Percentiles rank a stretch among this genome's conserved stretches.
Conservation (phyloP, 2,113 vertebrate genomes). For the Chloropsis cyanopogon region DNA sequence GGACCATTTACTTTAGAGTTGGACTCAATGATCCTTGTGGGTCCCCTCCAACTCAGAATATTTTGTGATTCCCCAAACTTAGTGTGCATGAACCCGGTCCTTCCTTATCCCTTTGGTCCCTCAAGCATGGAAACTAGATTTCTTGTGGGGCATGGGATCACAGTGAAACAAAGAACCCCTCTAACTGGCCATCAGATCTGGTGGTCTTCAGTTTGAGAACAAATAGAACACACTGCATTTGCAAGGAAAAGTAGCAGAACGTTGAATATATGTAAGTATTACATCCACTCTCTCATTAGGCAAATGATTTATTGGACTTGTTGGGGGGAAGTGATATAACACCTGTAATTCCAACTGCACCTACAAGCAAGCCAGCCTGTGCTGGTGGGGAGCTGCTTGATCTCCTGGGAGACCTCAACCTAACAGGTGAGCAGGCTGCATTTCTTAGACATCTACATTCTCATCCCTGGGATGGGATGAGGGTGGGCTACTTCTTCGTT, state of each 20-base stretch:
- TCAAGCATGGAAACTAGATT: background rate
- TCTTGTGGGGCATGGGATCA: background rate
- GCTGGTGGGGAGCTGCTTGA: slow-evolving; percentile 95
- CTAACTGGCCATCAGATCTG: background rate
- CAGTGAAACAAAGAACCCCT: background rate
- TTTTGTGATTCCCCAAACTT: background rate
- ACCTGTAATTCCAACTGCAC: slow-evolving; percentile 87
- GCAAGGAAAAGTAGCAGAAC: background rate
- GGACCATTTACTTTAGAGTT: background rate
- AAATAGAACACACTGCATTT: background rate
- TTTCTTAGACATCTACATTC: background rate
- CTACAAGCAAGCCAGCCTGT: slow-evolving; percentile 86
- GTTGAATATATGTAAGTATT: slow-evolving; percentile 1
- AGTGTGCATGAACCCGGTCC: background rate
- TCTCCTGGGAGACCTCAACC: slow-evolving; percentile 90
- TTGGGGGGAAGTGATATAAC: slow-evolving; percentile 90
- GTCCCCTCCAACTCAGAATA: background rate
- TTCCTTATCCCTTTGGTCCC: background rate
- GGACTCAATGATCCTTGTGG: background rate
- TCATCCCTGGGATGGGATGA: background rate
- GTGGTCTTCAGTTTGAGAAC: background rate
- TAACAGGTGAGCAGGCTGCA: slow-evolving; percentile 79
- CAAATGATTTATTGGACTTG: slow-evolving; percentile 94
- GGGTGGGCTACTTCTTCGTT: background rate
- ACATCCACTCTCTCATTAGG: slow-evolving; percentile 72